Evolutionary conservation across 2,888 invertebrate genomes (phyloP).

Genomic region (Sphecodes monilicornis): DNA sequence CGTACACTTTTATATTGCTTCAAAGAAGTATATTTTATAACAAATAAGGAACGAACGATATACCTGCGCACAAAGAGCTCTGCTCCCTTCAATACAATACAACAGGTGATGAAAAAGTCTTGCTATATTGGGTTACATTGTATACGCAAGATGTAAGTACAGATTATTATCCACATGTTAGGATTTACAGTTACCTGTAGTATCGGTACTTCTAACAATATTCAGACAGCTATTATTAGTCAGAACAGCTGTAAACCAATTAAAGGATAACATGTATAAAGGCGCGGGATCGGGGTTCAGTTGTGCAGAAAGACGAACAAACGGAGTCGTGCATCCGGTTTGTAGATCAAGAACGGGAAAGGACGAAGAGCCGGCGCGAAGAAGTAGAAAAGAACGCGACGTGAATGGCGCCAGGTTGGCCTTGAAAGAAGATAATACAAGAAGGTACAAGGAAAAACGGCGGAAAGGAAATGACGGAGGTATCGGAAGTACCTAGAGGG

Average conservation of each 20-base stretch:
- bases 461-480: conserved; percentile 35
- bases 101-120: too few relatives aligned
- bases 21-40: too few relatives aligned
- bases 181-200: too few relatives aligned
- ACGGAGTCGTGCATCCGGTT: background rate
- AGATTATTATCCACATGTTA: too few relatives aligned
- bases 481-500: conserved; percentile 35
- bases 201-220: too few relatives aligned
- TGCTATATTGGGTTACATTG: too few relatives aligned
- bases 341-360: background rate
- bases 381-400: background rate
- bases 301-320: conserved; percentile 1
- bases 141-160: too few relatives aligned
- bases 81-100: too few relatives aligned
- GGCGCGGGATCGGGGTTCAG: conserved; percentile 28
- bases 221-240: conserved; percentile 39
- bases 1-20: too few relatives aligned
- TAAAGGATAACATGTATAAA: conserved; percentile 30
- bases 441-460: conserved; percentile 31
- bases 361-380: background rate
- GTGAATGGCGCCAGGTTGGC: conserved; percentile 1
- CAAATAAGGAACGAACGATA: too few relatives aligned
- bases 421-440: conserved; percentile 40
- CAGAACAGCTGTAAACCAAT: conserved; percentile 51
- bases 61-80: too few relatives aligned